Evolutionary conservation across 2,888 invertebrate species (phyloP).

Genomic region (Hydrotaea cyrtoneurina): DNA sequence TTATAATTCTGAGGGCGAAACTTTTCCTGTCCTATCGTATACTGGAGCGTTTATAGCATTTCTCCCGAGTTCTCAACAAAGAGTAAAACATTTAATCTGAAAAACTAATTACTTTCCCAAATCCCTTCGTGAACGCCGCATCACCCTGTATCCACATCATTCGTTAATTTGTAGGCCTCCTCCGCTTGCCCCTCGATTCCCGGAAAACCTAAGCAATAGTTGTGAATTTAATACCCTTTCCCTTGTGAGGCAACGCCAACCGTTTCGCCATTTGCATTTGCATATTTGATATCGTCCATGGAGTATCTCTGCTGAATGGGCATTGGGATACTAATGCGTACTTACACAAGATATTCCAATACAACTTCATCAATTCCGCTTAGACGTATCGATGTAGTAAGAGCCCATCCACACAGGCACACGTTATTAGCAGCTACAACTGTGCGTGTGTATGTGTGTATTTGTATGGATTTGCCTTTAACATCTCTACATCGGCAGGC

Average conservation of each 20-base stretch:
- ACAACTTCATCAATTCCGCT: constrained; percentile 33
- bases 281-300: neutral
- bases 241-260: neutral
- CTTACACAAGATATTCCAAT: constrained; percentile 25
- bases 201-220: neutral
- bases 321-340: constrained; percentile 3
- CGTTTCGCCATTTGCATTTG: neutral
- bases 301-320: constrained; percentile 2
- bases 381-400: neutral
- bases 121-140: no score
- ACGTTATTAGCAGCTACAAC: no score
- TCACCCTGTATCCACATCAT: no score
- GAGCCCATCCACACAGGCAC: neutral
- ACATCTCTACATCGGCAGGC: constrained; percentile 1
- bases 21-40: no score
- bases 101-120: no score
- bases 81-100: no score
- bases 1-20: no score
- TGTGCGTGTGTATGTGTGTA: neutral
- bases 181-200: no score
- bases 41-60: no score
- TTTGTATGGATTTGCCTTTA: neutral
- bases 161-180: neutral
- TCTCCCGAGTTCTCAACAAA: no score
- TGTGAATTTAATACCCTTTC: constrained; percentile 1